phyloP scores from a whole-genome alignment of 2,113 vertebrate genomes.

The Piprites chloris region DNA sequence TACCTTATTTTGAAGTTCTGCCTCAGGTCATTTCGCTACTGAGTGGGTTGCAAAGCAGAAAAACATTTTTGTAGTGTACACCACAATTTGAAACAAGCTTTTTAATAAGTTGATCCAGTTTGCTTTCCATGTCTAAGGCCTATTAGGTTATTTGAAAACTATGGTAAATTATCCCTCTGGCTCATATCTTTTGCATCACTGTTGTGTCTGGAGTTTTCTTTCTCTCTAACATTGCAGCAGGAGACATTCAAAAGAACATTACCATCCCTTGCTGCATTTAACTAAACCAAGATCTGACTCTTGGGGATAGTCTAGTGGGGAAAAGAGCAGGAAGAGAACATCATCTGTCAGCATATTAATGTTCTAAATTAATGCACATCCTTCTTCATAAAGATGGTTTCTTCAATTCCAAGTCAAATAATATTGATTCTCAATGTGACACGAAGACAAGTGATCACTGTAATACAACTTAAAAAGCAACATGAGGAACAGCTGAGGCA shows the following conservation, averaged over 20 bases:
- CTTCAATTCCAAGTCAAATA: conserved; percentile 35
- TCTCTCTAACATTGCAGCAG: conserved; percentile 9
- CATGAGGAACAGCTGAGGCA: background rate
- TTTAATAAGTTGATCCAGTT: background rate
- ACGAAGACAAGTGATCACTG: background rate
- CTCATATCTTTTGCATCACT: background rate
- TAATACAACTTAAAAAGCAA: background rate
- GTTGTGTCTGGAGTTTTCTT: background rate
- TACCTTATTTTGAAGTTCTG: background rate
- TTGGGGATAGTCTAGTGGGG: background rate
- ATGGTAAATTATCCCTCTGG: background rate
- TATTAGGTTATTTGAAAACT: background rate
- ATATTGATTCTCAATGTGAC: conserved; percentile 33
- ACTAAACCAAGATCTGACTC: conserved; percentile 2
- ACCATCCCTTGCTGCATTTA: background rate
- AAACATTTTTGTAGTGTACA: background rate
- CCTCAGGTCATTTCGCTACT: background rate
- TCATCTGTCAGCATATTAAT: conserved; percentile 35
- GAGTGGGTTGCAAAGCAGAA: background rate
- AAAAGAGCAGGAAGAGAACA: conserved; percentile 25
- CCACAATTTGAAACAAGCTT: background rate
- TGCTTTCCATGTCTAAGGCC: background rate
- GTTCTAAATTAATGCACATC: conserved; percentile 35
- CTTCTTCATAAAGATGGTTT: conserved; percentile 6
- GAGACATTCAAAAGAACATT: background rate